phyloP scores from a whole-genome alignment of 1,140 invertebrate genomes.

The Hydropsyche tenuis region DNA sequence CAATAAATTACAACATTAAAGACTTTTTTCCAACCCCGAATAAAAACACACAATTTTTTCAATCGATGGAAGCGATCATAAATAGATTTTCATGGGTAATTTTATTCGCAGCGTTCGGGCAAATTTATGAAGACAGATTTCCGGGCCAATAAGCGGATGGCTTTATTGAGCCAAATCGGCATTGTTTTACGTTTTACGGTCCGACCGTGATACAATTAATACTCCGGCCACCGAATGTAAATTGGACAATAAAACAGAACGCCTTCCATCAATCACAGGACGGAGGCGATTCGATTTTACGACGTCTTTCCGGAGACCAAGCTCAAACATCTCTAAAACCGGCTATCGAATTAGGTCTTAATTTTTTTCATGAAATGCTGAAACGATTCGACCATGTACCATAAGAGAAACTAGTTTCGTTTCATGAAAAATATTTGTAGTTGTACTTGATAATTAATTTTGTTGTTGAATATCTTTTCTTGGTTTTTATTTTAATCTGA shows the following conservation, averaged over 20 bases:
- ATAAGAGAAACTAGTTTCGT: too few species aligned
- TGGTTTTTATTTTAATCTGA: too few species aligned
- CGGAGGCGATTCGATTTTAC: conserved; percentile 14
- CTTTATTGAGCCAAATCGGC: conserved; percentile 27
- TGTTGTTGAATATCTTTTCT: too few species aligned
- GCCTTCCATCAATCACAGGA: conserved; percentile 8
- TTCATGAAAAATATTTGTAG: too few species aligned
- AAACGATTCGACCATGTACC: too few species aligned
- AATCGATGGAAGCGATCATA: neutral
- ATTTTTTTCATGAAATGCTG: too few species aligned
- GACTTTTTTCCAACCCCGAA: too few species aligned
- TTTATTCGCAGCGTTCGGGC: neutral
- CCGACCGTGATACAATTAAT: conserved; percentile 3
- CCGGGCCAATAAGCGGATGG: conserved; percentile 21
- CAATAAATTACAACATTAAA: too few species aligned
- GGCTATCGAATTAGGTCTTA: too few species aligned
- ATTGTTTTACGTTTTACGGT: conserved; percentile 20
- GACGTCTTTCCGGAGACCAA: conserved; percentile 12
- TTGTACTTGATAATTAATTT: too few species aligned
- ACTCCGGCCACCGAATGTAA: conserved; percentile 6
- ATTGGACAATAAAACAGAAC: conserved; percentile 18
- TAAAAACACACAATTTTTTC: too few species aligned
- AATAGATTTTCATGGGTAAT: conserved; percentile 20
- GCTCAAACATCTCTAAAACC: neutral
- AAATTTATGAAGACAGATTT: conserved; percentile 25